phyloP scores from a whole-genome alignment of 2,888 invertebrate genomes.

The Dorcus parallelipipedus region DNA sequence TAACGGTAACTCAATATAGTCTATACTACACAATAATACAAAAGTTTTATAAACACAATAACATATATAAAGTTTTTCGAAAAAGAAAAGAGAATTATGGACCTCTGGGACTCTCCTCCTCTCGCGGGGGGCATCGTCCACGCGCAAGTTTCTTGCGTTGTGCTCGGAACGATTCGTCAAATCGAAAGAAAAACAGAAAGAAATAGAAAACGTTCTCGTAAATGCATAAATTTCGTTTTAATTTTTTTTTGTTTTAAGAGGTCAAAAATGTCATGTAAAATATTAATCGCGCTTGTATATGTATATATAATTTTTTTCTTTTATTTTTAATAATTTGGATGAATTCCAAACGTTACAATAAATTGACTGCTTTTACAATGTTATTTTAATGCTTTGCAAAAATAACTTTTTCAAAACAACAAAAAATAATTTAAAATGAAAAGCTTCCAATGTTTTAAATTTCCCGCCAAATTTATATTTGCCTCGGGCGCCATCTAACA shows the following conservation, averaged over 20 bases:
- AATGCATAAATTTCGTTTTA: constrained; percentile 7
- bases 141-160: constrained; percentile 7
- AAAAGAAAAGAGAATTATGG: constrained; percentile 12
- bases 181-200: constrained; percentile 3
- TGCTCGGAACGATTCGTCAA: constrained; percentile 6
- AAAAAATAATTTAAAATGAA: too few relatives aligned
- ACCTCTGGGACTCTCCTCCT: neutral
- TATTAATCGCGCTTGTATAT: neutral
- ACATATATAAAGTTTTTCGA: constrained; percentile 22
- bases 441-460: too few relatives aligned
- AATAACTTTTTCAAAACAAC: too few relatives aligned
- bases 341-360: neutral
- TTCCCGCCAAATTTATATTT: too few relatives aligned
- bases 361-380: neutral
- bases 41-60: constrained; percentile 26
- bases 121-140: constrained; percentile 9
- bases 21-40: constrained; percentile 47
- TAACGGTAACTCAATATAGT: constrained; percentile 49
- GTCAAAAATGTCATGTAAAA: constrained; percentile 9
- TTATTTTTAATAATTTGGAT: neutral
- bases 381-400: too few relatives aligned
- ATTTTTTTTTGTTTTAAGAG: constrained; percentile 4
- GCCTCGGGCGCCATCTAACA: neutral
- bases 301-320: neutral
- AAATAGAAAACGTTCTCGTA: constrained; percentile 3